These are phyloP conservation scores for Drosophila parthenogenetica DNA, from an alignment of 2,888 invertebrate species.

Conservation along the genomic window DNA sequence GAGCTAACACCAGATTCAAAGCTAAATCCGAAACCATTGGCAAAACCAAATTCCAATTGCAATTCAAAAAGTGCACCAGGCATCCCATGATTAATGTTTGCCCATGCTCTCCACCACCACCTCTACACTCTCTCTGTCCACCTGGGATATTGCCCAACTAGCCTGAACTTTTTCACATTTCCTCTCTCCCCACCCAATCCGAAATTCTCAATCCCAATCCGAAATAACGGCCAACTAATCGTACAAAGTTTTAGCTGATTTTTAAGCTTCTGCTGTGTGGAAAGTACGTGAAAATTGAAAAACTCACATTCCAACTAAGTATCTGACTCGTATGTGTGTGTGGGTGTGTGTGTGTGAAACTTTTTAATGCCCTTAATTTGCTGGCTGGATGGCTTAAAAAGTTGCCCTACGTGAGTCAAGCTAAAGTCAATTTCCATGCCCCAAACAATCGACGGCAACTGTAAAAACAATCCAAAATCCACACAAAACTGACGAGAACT, in stretches of 20 bases:
- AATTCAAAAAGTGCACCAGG: constrained; percentile 64
- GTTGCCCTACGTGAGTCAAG: constrained; percentile 64
- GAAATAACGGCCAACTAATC: constrained; percentile 64
- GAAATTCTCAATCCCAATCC: constrained; percentile 18
- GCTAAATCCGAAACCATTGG: constrained; percentile 12
- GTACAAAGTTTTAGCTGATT: constrained; percentile 68
- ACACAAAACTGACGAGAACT: constrained; percentile 44
- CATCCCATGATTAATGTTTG: constrained; percentile 62
- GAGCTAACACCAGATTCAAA: constrained; percentile 17
- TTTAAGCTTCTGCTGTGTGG: constrained; percentile 61
- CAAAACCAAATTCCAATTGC: constrained; percentile 55
- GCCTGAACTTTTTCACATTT: constrained; percentile 35
- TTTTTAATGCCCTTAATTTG: constrained; percentile 81
- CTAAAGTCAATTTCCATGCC: constrained; percentile 60
- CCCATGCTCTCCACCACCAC: not conserved
- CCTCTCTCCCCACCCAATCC: not conserved
- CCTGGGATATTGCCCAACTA: constrained; percentile 20
- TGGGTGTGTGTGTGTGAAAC: constrained; percentile 49
- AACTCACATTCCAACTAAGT: constrained; percentile 58
- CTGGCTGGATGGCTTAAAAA: constrained; percentile 72
- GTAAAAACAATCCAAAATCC: constrained; percentile 61
- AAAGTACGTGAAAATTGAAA: constrained; percentile 74
- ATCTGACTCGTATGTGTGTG: constrained; percentile 22
- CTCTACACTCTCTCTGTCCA: not conserved
- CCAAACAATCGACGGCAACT: constrained; percentile 50